Base-by-base conservation (phyloP, 2,888 invertebrate species). In the Acleris literana region DNA sequence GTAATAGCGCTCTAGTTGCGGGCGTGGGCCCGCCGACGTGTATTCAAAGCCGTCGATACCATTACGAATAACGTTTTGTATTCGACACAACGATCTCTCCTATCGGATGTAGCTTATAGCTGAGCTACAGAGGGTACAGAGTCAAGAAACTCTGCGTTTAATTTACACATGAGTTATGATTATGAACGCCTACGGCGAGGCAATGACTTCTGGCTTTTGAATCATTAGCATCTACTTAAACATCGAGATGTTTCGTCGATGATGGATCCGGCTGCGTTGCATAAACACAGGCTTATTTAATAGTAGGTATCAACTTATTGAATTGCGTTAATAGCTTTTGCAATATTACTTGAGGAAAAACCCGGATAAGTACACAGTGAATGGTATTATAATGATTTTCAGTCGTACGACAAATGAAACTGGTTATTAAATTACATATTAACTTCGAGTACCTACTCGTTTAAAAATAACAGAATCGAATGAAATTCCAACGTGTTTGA, bases 101-200 rank as follows among this genome's bases (percentile, higher is more conserved):
- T 73, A 74, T 71, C 62, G 71, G 70, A 68, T 67, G 76, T 77
- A 74, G 72, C 73, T 72, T 73, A 74, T 75, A 76, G 46, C 46
- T 46, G 7, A n/a, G 75, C 76, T 70, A 75, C 70, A 75, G 69
- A 39, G 39, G 4, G 13, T 39, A 13, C 39, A 73, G 76, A 86
- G 87, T 88, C 86, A 86, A 88, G 84, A 85, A 88, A 86, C 87
- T 86, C 86, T 83, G 78, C 82, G 84, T 87, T 88, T 86, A 88
- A 65, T 90, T 90, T 87, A 88, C 81, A 81, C 81, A 81, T 87
- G 86, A 89, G 85, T 87, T 88, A 39, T 39, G 39, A 39, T 39
- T 13, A 87, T 84, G 85, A 84, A 84, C 85, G 84, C 88, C 86
- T 83, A 86, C 87, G 78, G 77, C 79, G 75, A 86, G 85, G 80